These are phyloP conservation scores for Agonum fuliginosum DNA, from an alignment of 2,888 invertebrate species.

Conservation along the genomic window DNA sequence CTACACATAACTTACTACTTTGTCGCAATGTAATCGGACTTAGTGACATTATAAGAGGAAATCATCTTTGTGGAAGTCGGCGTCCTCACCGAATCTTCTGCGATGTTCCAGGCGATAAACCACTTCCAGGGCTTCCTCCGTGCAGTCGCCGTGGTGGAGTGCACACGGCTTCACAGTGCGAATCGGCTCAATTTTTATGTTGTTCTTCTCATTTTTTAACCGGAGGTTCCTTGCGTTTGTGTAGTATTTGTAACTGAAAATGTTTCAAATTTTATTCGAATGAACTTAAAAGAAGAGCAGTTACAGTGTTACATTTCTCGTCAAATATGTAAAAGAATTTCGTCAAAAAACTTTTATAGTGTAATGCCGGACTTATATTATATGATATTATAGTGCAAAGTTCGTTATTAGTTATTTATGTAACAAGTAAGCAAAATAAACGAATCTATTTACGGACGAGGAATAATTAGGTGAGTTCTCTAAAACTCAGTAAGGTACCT, in stretches of 20 bases:
- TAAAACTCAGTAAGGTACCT: no score
- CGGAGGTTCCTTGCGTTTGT: conserved; percentile 35
- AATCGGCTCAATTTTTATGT: conserved; percentile 41
- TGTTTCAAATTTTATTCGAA: not conserved
- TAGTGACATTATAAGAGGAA: not conserved
- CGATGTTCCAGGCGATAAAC: conserved; percentile 40
- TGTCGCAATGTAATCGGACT: not conserved
- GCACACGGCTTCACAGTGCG: conserved; percentile 44
- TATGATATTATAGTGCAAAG: no score
- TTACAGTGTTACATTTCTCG: no score
- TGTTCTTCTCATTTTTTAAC: conserved; percentile 17
- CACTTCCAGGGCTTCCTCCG: conserved; percentile 48
- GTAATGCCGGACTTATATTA: no score
- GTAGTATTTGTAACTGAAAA: conserved; percentile 30
- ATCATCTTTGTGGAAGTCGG: conserved; percentile 10
- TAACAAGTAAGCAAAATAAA: no score
- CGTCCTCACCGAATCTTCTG: conserved; percentile 47
- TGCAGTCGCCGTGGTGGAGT: conserved; percentile 37
- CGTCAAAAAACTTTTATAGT: no score
- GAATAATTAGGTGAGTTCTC: no score
- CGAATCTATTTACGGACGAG: no score
- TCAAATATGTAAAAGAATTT: no score
- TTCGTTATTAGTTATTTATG: no score
- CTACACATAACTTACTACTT: not conserved
- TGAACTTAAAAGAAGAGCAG: no score